Evolutionary conservation across 2,888 invertebrate genomes (phyloP).

Genomic region (Clepsis dumicolana): DNA sequence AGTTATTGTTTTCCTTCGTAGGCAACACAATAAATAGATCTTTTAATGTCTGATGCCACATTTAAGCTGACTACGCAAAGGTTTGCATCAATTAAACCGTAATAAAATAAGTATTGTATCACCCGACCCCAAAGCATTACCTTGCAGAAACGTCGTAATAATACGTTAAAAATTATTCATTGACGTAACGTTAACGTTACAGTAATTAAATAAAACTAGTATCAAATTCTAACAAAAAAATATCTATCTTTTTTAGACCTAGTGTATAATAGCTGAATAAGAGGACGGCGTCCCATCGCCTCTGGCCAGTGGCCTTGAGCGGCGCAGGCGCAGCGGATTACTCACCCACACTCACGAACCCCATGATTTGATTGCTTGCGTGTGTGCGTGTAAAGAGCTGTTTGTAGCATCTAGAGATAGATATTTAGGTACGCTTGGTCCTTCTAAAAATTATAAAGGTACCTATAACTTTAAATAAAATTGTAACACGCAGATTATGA

Average conservation of each 20-base stretch:
- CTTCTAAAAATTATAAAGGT: background rate
- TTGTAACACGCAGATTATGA: background rate
- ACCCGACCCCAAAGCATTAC: too few species aligned
- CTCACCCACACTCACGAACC: conserved; percentile 52
- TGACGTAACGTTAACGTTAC: too few species aligned
- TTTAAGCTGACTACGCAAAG: background rate
- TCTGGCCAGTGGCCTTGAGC: conserved; percentile 80
- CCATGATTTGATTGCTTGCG: conserved; percentile 45
- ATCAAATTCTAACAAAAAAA: background rate
- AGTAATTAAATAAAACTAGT: background rate
- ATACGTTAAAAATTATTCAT: too few species aligned
- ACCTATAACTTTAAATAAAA: background rate
- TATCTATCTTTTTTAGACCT: background rate
- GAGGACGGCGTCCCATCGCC: conserved; percentile 36
- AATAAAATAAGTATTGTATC: background rate
- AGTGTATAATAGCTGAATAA: background rate
- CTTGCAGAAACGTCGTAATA: too few species aligned
- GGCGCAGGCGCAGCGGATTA: conserved; percentile 44
- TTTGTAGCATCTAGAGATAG: conserved; percentile 43
- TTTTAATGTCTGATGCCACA: background rate
- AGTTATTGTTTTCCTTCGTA: background rate
- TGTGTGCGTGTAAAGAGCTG: conserved; percentile 56
- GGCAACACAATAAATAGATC: background rate
- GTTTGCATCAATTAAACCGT: background rate
- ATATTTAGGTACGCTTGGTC: background rate